Percentiles rank a stretch among this genome's conserved stretches.
Evolutionary conservation across 2,888 invertebrate genomes (phyloP).

Genomic region (Seladonia tumulorum): DNA sequence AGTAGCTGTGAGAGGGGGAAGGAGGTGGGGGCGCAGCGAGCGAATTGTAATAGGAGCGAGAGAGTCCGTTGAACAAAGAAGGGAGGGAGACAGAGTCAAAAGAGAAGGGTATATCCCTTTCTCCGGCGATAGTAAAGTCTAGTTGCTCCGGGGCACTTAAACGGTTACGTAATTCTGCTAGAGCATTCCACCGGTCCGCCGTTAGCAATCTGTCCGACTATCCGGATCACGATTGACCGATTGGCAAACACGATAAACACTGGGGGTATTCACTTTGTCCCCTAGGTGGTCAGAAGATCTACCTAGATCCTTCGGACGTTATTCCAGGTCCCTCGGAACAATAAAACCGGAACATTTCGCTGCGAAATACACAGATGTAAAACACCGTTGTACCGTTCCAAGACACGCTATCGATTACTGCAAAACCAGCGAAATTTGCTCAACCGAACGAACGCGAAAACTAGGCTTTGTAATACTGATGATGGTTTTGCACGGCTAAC

Average conservation of each 20-base stretch:
- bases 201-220: constrained; percentile 66
- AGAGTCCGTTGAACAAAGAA: neutral
- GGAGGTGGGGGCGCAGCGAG: neutral
- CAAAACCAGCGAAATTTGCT: neutral
- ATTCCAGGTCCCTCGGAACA: neutral
- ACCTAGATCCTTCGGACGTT: constrained; percentile 13
- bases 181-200: constrained; percentile 58
- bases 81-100: constrained; percentile 15
- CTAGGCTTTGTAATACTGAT: neutral
- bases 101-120: constrained; percentile 65
- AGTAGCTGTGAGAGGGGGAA: neutral
- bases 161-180: constrained; percentile 60
- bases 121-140: constrained; percentile 62
- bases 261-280: constrained; percentile 50
- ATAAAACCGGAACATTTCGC: neutral
- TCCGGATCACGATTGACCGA: constrained; percentile 73
- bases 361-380: neutral
- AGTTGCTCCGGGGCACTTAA: constrained; percentile 56
- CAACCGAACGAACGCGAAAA: neutral
- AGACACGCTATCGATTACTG: neutral
- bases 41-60: neutral
- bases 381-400: neutral
- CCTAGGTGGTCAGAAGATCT: constrained; percentile 26
- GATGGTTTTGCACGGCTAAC: neutral
- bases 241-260: constrained; percentile 61